Percentiles rank a stretch among this genome's conserved stretches.
Conservation (phyloP, 2,888 invertebrate species). For the Molanna angustata region DNA sequence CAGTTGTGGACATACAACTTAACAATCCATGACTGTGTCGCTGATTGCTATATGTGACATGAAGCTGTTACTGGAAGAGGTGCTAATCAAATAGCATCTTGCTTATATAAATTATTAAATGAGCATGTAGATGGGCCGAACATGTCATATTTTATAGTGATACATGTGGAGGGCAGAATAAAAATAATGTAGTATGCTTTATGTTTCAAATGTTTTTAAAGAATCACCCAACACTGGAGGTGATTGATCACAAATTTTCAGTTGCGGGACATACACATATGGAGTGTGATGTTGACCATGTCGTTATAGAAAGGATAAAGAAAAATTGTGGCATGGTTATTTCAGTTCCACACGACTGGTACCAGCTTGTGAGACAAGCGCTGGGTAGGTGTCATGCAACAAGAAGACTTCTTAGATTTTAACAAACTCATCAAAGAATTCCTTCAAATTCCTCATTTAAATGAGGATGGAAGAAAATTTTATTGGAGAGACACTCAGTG, state of each 20-base stretch:
- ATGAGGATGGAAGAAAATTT: not conserved
- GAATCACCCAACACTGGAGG: conserved; percentile 15
- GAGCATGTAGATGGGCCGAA: conserved; percentile 8
- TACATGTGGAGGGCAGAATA: conserved; percentile 5
- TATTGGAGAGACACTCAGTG: not conserved
- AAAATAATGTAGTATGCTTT: conserved; percentile 11
- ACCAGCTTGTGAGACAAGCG: conserved; percentile 15
- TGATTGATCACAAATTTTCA: conserved; percentile 23
- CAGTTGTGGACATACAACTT: conserved; percentile 37
- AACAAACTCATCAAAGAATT: not conserved
- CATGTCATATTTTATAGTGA: not conserved
- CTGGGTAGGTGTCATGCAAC: not conserved
- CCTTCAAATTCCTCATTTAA: not conserved
- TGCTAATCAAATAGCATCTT: conserved; percentile 35
- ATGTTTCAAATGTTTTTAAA: conserved; percentile 20
- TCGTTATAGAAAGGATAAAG: conserved; percentile 3
- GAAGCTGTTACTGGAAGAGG: conserved; percentile 35
- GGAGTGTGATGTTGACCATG: conserved; percentile 16
- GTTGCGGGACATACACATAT: conserved; percentile 18
- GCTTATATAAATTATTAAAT: conserved; percentile 30
- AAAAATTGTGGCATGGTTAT: conserved; percentile 4
- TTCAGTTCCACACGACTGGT: conserved; percentile 17
- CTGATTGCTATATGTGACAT: conserved; percentile 36
- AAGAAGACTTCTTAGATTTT: not conserved
- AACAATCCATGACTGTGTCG: conserved; percentile 34